A percentile compares a stretch with the other conserved stretches of the same genome.
These are phyloP conservation scores for Lampropteryx suffumata DNA, from an alignment of 2,888 invertebrate genomes.

Conservation along the genomic window DNA sequence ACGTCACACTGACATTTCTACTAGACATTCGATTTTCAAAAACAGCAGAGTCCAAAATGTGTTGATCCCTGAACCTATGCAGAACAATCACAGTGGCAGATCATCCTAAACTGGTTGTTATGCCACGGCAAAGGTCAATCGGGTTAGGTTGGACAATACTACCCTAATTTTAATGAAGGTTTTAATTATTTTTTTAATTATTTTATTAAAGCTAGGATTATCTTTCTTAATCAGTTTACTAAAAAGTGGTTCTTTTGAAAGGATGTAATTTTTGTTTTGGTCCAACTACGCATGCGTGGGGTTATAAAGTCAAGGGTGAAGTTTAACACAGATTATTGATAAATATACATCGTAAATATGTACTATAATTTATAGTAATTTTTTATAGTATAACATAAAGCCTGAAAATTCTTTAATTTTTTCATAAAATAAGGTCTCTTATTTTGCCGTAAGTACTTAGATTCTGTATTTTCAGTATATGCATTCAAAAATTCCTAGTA, in stretches of 20 bases:
- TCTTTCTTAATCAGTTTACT: neutral
- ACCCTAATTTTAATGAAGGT: neutral
- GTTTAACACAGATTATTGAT: too few relatives aligned
- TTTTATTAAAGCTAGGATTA: too few relatives aligned
- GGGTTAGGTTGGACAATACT: neutral
- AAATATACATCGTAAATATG: too few relatives aligned
- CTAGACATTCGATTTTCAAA: conserved; percentile 69
- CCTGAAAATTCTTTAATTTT: too few relatives aligned
- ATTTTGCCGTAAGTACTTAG: too few relatives aligned
- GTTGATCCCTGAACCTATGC: conserved; percentile 38
- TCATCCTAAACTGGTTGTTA: conserved; percentile 22
- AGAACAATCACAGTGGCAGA: conserved; percentile 9
- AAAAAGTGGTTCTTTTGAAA: conserved; percentile 34
- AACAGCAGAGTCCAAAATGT: conserved; percentile 65
- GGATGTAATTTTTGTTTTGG: conserved; percentile 58
- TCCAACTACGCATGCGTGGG: conserved; percentile 61
- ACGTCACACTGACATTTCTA: conserved; percentile 64
- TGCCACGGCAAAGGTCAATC: conserved; percentile 39
- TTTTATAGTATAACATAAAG: too few relatives aligned
- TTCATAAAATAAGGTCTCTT: too few relatives aligned
- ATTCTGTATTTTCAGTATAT: too few relatives aligned
- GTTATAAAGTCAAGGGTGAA: conserved; percentile 65
- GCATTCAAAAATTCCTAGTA: too few relatives aligned
- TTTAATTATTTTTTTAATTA: neutral
- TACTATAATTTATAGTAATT: too few relatives aligned